phyloP scores from a whole-genome alignment of 2,797 vertebrate species.

The Lerista edwardsae region DNA sequence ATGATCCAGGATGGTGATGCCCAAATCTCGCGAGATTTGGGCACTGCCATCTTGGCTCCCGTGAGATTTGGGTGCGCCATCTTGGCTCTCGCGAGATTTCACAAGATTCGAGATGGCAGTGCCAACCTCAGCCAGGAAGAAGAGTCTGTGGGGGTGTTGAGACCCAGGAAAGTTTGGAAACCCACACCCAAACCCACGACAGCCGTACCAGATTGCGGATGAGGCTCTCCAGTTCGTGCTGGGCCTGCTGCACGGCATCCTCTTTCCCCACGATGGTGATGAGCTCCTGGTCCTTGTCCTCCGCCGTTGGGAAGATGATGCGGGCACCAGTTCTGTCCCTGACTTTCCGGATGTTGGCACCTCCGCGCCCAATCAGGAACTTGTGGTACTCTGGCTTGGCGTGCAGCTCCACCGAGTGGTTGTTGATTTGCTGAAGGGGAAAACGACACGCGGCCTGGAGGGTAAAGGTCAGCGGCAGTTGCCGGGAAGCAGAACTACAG shows the following conservation, averaged over 20 bases:
- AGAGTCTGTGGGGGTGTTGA: too few species aligned
- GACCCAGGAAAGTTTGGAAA: too few species aligned
- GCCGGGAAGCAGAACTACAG: neutral
- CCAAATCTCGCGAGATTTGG: too few species aligned
- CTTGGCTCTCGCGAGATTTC: too few species aligned
- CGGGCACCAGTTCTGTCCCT: slow-evolving; percentile 80
- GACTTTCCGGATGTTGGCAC: slow-evolving; percentile 81
- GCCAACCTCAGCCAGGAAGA: too few species aligned
- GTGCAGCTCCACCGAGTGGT: slow-evolving; percentile 80
- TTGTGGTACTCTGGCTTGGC: slow-evolving; percentile 85
- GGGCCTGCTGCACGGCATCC: slow-evolving; percentile 78
- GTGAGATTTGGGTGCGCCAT: too few species aligned
- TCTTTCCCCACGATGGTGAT: slow-evolving; percentile 85
- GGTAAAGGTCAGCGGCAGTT: neutral
- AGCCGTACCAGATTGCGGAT: slow-evolving; percentile 82
- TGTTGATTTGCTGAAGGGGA: slow-evolving; percentile 80
- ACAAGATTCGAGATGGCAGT: too few species aligned
- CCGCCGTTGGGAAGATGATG: slow-evolving; percentile 82
- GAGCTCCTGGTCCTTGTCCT: slow-evolving; percentile 81
- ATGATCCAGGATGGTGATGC: too few species aligned
- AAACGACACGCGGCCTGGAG: neutral
- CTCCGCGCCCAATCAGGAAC: slow-evolving; percentile 83
- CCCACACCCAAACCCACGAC: too few species aligned
- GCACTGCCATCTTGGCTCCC: too few species aligned
- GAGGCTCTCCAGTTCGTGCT: slow-evolving; percentile 81